Evolutionary conservation across 2,113 vertebrate species (phyloP), one percentile per base, ranked within the genome.

Genomic region (Neolamprologus caudopunctatus): DNA sequence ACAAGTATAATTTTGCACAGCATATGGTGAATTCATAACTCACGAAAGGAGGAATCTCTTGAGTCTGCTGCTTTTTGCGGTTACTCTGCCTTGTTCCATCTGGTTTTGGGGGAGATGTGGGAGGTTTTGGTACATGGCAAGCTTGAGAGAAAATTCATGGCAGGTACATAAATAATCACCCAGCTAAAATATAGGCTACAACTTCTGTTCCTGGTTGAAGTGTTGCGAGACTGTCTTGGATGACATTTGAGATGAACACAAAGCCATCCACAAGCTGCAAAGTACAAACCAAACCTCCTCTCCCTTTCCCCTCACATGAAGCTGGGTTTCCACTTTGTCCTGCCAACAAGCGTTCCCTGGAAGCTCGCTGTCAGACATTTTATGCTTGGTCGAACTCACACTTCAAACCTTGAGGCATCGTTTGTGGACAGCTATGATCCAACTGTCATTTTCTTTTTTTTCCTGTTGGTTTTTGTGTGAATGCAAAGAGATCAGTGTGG

Each of bases 121-220:
- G 92, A 94, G 94, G 94, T 89, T 95, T 94, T 87, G 91, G 93
- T 91, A 93, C 92, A 88, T 68, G 78, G 90, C 82, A 81, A 94
- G 91, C 84, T 93, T 19, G 88, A 94, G 88, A 89, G 79, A 92
- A 91, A 95, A 94, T 93, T 89, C 90, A 82, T 94, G 94, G 93
- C 95, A 96, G 96, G 94, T 97, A 95, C 94, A 96, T 96, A 96
- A 96, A 96, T 96, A 96, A 96, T 93, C 87, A 68, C 87, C 68
- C 82, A 8, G 75, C 90, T 94, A 91, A 93, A 96, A 94, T 95
- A 95, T 58, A 92, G 94, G 85, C 93, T 92, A 82, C 90, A 85
- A 84, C 89, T 94, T 90, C 88, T 94, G 93, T 87, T 91, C 87
- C 86, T 91, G 94, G 89, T 93, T 68, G 79, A 85, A 85, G 85